phyloP scores from a whole-genome alignment of 1,140 invertebrate species.

The Drosophila littoralis region DNA sequence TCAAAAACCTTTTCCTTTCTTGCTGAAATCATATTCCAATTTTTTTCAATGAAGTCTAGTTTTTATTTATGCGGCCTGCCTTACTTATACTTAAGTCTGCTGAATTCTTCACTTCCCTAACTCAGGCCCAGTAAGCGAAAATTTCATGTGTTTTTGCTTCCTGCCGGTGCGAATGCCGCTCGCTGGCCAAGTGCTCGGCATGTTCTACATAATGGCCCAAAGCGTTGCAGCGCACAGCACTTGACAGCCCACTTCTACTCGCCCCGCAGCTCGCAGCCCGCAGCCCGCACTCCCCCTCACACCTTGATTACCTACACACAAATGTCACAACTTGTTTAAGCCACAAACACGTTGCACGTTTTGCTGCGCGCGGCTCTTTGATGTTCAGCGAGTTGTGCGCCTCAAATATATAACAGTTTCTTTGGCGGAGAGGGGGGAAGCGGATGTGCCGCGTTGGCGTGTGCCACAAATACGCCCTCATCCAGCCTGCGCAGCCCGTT shows the following conservation, averaged over 20 bases:
- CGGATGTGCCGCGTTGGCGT: slow-evolving; percentile 46
- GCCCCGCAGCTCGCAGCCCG: not conserved
- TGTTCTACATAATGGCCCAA: slow-evolving; percentile 2
- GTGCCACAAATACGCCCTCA: slow-evolving; percentile 13
- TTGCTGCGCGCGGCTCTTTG: slow-evolving; percentile 50
- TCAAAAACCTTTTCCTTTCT: too few relatives aligned
- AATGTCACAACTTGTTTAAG: slow-evolving; percentile 69
- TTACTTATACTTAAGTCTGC: too few relatives aligned
- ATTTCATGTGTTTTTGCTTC: not conserved
- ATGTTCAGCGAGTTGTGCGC: slow-evolving; percentile 68
- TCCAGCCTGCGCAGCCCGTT: slow-evolving; percentile 4
- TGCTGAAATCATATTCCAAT: too few relatives aligned
- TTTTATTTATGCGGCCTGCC: too few relatives aligned
- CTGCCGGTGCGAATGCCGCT: not conserved
- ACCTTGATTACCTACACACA: slow-evolving; percentile 4
- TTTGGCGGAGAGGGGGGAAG: not conserved
- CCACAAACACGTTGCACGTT: slow-evolving; percentile 49
- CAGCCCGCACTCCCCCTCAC: not conserved
- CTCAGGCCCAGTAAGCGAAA: not conserved
- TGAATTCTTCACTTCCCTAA: not conserved
- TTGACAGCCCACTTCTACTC: not conserved
- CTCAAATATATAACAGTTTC: slow-evolving; percentile 44
- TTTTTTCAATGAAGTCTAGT: too few relatives aligned
- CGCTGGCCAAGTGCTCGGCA: not conserved
- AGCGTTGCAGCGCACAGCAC: not conserved